Evolutionary conservation across 1,140 invertebrate species (phyloP), one percentile per base, ranked within the genome.

Genomic region (Drosophila nigromelanica): DNA sequence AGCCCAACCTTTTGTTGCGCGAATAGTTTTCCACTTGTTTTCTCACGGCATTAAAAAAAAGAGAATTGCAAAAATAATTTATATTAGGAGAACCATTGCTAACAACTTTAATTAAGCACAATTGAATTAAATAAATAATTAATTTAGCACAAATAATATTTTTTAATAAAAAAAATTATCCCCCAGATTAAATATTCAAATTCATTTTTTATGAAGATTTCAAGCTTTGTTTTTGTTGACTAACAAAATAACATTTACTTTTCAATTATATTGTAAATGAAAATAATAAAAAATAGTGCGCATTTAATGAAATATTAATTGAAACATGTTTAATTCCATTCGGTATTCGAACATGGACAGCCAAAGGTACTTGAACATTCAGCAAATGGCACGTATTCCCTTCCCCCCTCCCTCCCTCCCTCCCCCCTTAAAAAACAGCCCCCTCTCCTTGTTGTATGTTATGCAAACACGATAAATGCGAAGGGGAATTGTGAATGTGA

Each of bases 221-320:
- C 35, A 55, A 55, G 43, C 15, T 21, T 18, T 11, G n/a, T 1
- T 18, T 40, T 40, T 40, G 45, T 24, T 48, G 14, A 6, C 18
- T 18, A 54, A 39, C 15, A 55, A 39, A 12, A 39, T 7, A 10
- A 5, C 18, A 56, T 40, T 42, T 15, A n/a, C 7, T 27, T 27
- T 24, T 56, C 37, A 56, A 56, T 42, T 40, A 1, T 0, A 15
- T 33, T 51, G 8, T 14, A 40, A 5, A 40, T 39, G 0, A 18
- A 52, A 35, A 18, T 11, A 52, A 8, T 45, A 48, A 39, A 43
- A 76, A 51, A 69, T 47, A 37, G 14, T 18, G n/a, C 54, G n/a
- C 52, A 61, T 75, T 82, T 78, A 68, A 83, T 82, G 72, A 76
- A 78, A 76, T 50, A 76, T 83, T 78, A 54, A 82, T 83, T 64